phyloP scores from a whole-genome alignment of 2,888 invertebrate genomes.

The Limulus polyphemus region DNA sequence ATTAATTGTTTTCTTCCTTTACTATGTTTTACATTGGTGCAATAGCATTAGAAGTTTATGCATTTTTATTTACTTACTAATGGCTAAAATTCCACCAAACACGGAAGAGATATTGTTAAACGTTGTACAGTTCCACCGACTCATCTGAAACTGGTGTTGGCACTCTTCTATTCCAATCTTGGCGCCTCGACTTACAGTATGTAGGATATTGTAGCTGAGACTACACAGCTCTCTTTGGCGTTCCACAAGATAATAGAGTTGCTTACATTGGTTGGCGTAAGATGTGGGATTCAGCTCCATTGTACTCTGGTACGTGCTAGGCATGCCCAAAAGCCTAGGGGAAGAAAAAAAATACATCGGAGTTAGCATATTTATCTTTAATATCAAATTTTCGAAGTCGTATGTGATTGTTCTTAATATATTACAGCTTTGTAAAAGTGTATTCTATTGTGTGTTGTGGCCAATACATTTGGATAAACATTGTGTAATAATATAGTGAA shows the following conservation, averaged over 20 bases:
- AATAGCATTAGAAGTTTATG: no score
- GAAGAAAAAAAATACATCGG: constrained; percentile 2
- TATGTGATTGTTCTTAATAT: no score
- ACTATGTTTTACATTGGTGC: no score
- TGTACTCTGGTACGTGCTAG: constrained; percentile 36
- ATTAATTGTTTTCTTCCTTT: no score
- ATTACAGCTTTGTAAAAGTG: no score
- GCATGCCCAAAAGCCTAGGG: constrained; percentile 43
- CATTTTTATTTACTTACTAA: constrained; percentile 52
- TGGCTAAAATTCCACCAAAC: constrained; percentile 68
- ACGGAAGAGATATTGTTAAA: constrained; percentile 55
- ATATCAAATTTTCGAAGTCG: no score
- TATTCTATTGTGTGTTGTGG: no score
- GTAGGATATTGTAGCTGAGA: constrained; percentile 55
- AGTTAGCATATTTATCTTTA: no score
- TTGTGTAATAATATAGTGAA: no score
- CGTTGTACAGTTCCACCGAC: constrained; percentile 40
- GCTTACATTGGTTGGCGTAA: constrained; percentile 55
- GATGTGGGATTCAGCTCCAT: constrained; percentile 35
- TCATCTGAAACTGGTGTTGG: constrained; percentile 72
- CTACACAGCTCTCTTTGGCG: constrained; percentile 57
- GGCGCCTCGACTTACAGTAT: constrained; percentile 69
- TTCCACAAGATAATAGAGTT: constrained; percentile 54
- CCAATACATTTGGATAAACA: no score
- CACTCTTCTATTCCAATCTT: constrained; percentile 76